Evolutionary conservation across 2,888 invertebrate genomes (phyloP).

Genomic region (Dynastes hyllus): DNA sequence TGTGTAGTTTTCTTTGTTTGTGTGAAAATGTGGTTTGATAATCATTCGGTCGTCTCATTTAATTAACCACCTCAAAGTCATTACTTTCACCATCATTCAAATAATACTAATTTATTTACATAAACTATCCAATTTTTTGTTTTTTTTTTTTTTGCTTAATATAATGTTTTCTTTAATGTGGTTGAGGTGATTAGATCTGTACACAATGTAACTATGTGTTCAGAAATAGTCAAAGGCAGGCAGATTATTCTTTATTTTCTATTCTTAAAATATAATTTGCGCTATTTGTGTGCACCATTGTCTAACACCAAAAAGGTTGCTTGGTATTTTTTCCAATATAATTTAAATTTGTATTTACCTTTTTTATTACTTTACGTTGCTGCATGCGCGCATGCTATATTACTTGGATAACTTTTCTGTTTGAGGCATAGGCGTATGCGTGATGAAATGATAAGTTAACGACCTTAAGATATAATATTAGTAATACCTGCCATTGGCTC

Average conservation of each 20-base stretch:
- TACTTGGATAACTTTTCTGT: constrained; percentile 32
- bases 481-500: constrained; percentile 87
- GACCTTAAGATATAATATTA: constrained; percentile 54
- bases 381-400: constrained; percentile 56
- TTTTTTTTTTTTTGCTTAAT: constrained; percentile 1
- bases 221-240: constrained; percentile 71
- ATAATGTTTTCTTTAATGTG: constrained; percentile 9
- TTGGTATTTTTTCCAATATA: not conserved
- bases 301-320: constrained; percentile 23
- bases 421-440: constrained; percentile 17
- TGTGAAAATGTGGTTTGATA: too few species aligned
- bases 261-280: constrained; percentile 49
- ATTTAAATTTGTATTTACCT: constrained; percentile 20
- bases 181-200: constrained; percentile 28
- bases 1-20: too few species aligned
- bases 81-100: not conserved
- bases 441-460: constrained; percentile 24
- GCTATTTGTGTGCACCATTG: constrained; percentile 56
- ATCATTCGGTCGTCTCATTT: not conserved
- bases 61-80: not conserved
- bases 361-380: constrained; percentile 29
- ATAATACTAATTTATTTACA: not conserved
- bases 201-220: constrained; percentile 58
- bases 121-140: not conserved
- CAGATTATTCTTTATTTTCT: constrained; percentile 57